These are phyloP conservation scores for Ancistrus triradiatus DNA, from an alignment of 2,113 vertebrate genomes.

Conservation along the genomic window DNA sequence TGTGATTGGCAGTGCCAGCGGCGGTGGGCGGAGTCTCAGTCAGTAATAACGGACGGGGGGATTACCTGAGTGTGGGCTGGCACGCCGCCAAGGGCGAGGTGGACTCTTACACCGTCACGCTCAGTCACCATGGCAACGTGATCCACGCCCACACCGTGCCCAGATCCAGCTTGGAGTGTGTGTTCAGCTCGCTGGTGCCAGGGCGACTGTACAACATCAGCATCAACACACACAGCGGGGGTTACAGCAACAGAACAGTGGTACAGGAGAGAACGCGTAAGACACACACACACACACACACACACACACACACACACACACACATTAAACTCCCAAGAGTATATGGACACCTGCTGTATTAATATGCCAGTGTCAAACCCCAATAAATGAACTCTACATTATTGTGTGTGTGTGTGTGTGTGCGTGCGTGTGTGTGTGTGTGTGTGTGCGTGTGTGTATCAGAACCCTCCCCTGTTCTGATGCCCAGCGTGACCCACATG, in stretches of 20 bases:
- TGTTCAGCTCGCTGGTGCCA: conserved; percentile 83
- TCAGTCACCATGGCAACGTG: conserved; percentile 68
- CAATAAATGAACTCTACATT: too few species aligned
- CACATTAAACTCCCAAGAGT: background rate
- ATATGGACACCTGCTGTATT: background rate
- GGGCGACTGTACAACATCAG: conserved; percentile 87
- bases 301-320: background rate
- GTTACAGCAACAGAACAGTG: conserved; percentile 75
- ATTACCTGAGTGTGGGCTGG: conserved; percentile 93
- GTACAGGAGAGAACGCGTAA: conserved; percentile 86
- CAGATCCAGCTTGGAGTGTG: conserved; percentile 77
- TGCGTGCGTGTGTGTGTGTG: conserved; percentile 1
- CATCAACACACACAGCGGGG: conserved; percentile 80
- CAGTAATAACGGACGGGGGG: conserved; percentile 85
- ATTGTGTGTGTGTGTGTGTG: conserved; percentile 7
- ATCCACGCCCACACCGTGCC: conserved; percentile 74
- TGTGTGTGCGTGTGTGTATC: conserved; percentile 13
- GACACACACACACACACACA: conserved; percentile 18
- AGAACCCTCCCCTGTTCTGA: conserved; percentile 87
- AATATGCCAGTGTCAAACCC: too few species aligned
- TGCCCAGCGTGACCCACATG: conserved; percentile 81
- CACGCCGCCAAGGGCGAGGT: conserved; percentile 79
- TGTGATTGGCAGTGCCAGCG: conserved; percentile 77
- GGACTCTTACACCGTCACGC: conserved; percentile 81
- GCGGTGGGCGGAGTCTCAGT: conserved; percentile 82